Base-by-base conservation (phyloP, 1,140 invertebrate genomes). In the Zaprionus vittiger region DNA sequence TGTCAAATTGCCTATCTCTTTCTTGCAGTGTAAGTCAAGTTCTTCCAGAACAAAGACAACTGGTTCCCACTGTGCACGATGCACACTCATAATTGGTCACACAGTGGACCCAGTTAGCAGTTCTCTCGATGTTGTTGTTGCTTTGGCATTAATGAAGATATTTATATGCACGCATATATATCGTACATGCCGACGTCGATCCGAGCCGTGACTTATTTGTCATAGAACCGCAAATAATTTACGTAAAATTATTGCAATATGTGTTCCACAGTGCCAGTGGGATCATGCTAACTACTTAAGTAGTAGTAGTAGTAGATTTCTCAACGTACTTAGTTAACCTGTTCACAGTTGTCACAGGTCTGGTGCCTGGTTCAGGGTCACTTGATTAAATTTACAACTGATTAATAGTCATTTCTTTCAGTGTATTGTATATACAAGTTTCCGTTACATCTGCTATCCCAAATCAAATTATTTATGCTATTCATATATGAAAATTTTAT, bases 101-200 rank as follows among this genome's bases (percentile, higher is more conserved):
- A 44, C 41, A 17, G 41, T 47, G 41, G 26, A 49, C 5, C 17
- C 31, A 15, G 31, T 66, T 59, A 6, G 37, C 52, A 57, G 17
- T 57, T 24, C 17, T 9, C 34, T 38, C 4, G 14, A 20, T 28
- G 22, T 41, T 26, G 44, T 54, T 66, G 49, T 22, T 64, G 47
- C 22, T 60, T 55, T 63, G 59, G 59, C 3, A 28, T 65, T 79
- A 75, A 81, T 81, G 52, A 75, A 64, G 71, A 68, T 41, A 79
- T 76, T 76, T 79, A 71, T 79, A 76, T 76, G 72, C 79, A 79
- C 54, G 67, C 72, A 79, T 76, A 63, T 62, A 73, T 47, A 34
- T 34, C 31, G 31, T 34, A 31, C 17, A 28, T 44, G 41, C 24
- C 17, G 5, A 62, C 26, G 4, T 37, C 20, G 47, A n/a, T 64